Conservation (phyloP, 2,797 vertebrate species). For the Anguilla marmorata region DNA sequence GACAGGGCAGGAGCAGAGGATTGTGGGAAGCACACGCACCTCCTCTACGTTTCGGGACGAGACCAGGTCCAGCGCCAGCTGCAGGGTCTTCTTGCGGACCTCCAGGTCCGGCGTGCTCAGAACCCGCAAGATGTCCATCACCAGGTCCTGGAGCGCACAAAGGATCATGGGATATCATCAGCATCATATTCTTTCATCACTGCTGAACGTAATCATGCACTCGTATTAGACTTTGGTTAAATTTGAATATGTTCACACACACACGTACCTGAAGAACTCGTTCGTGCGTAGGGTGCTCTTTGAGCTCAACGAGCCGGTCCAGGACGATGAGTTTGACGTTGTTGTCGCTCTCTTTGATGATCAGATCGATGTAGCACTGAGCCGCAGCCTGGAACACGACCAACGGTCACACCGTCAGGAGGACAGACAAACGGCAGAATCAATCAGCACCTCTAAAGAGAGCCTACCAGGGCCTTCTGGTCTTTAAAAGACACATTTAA, state of each 20-base stretch:
- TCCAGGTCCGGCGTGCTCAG: constrained; percentile 94
- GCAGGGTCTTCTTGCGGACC: constrained; percentile 96
- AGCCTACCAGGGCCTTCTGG: no score
- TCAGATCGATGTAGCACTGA: constrained; percentile 98
- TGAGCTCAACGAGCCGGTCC: constrained; percentile 93
- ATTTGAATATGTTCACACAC: no score
- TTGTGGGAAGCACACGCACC: constrained; percentile 63
- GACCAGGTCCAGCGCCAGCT: constrained; percentile 93
- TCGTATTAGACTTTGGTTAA: no score
- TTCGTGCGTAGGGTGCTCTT: constrained; percentile 96
- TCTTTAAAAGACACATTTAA: no score
- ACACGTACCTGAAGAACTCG: constrained; percentile 86
- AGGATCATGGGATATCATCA: neutral
- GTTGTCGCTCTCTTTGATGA: constrained; percentile 99
- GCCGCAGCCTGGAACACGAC: constrained; percentile 83
- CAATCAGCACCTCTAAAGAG: no score
- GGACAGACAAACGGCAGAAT: neutral
- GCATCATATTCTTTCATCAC: neutral
- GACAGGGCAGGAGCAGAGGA: neutral
- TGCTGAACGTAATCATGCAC: no score
- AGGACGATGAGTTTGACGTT: constrained; percentile 98
- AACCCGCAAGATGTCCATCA: constrained; percentile 98
- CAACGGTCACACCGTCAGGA: constrained; percentile 40
- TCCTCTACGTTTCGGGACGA: constrained; percentile 98
- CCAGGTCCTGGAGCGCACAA: constrained; percentile 80